A percentile compares a stretch with the other conserved stretches of the same genome.
phyloP scores from a whole-genome alignment of 2,797 vertebrate species.

The Danio tinwini region DNA sequence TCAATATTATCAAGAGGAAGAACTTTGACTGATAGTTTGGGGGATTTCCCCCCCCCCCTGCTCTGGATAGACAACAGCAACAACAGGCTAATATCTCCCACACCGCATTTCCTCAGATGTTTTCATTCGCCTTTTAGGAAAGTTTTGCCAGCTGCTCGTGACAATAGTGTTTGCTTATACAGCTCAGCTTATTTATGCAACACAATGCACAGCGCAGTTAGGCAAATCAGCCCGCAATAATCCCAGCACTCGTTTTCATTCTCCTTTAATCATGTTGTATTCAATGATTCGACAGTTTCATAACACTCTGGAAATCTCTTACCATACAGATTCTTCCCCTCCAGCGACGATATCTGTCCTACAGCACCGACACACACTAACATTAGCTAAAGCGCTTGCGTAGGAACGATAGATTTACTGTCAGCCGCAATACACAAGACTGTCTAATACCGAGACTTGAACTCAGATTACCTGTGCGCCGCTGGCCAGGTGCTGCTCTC shows the following conservation, averaged over 20 bases:
- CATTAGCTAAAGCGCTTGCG: background rate
- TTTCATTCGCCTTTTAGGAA: constrained; percentile 2
- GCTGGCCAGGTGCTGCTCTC: background rate
- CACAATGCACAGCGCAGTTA: constrained; percentile 14
- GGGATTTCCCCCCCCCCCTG: background rate
- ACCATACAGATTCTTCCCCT: constrained; percentile 17
- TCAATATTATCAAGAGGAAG: constrained; percentile 7
- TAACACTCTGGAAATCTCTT: constrained; percentile 17
- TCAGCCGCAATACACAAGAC: constrained; percentile 5
- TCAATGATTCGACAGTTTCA: constrained; percentile 28
- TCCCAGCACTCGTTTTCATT: constrained; percentile 15
- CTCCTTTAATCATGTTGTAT: constrained; percentile 23
- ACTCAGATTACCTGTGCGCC: background rate
- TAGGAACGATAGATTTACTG: constrained; percentile 31
- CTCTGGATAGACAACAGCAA: background rate
- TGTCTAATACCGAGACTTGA: background rate
- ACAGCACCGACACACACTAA: background rate
- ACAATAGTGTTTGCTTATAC: background rate
- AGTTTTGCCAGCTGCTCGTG: constrained; percentile 11
- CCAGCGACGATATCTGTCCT: constrained; percentile 1
- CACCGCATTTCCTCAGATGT: background rate
- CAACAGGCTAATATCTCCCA: background rate
- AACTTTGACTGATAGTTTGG: background rate
- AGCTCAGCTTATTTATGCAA: background rate
- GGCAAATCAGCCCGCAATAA: constrained; percentile 31